A percentile compares a stretch with the other conserved stretches of the same genome.
Conservation (phyloP, 1,140 invertebrate genomes). For the Trissolcus basalis region DNA sequence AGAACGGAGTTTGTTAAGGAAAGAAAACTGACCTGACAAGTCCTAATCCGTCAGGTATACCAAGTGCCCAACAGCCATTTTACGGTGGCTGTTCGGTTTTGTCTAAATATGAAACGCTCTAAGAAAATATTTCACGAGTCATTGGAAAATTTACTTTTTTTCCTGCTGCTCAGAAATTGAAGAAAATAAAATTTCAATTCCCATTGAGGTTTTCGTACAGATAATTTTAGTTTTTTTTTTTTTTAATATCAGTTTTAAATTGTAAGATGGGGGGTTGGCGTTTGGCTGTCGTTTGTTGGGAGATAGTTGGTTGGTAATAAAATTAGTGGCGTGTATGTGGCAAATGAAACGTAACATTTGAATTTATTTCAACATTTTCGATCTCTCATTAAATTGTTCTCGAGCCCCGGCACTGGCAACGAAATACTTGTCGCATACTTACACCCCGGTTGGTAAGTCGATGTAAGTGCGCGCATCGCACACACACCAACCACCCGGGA, state of each 20-base stretch:
- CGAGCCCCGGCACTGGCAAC: constrained; percentile 41
- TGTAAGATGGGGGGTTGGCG: too few relatives aligned
- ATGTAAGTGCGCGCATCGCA: constrained; percentile 37
- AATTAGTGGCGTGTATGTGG: too few relatives aligned
- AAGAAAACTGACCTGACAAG: constrained; percentile 41
- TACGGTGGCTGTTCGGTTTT: constrained; percentile 35
- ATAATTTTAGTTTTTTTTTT: too few relatives aligned
- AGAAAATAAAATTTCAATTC: too few relatives aligned
- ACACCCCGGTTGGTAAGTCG: constrained; percentile 31
- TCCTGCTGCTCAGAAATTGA: too few relatives aligned
- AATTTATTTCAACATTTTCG: constrained; percentile 27
- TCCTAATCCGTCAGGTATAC: constrained; percentile 41
- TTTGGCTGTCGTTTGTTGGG: too few relatives aligned
- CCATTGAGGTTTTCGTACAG: too few relatives aligned
- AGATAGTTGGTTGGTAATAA: too few relatives aligned
- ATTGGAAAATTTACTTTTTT: background rate
- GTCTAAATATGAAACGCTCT: constrained; percentile 10
- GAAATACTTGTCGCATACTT: constrained; percentile 57
- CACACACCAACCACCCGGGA: constrained; percentile 14
- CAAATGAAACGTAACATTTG: too few relatives aligned
- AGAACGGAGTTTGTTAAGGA: constrained; percentile 23
- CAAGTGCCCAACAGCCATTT: constrained; percentile 18
- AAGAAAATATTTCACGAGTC: constrained; percentile 17
- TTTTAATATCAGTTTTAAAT: too few relatives aligned
- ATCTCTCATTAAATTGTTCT: constrained; percentile 60